These are phyloP conservation scores for Cephus runcator DNA, from an alignment of 2,888 invertebrate species.

Conservation along the genomic window DNA sequence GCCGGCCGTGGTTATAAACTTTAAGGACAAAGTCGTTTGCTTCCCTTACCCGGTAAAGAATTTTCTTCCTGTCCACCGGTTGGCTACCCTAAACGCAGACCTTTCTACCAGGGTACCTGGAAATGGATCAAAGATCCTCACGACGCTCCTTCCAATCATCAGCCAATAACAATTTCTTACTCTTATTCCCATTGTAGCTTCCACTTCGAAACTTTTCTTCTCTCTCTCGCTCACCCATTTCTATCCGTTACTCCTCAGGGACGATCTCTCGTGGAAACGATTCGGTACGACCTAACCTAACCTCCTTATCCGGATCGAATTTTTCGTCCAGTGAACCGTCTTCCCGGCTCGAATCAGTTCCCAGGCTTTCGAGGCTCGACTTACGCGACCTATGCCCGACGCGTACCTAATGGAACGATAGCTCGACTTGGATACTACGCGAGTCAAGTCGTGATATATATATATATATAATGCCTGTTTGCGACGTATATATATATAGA, in stretches of 20 bases:
- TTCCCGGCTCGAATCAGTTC: slow-evolving; percentile 20
- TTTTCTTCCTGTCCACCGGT: background rate
- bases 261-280: background rate
- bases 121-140: background rate
- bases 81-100: background rate
- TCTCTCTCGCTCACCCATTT: background rate
- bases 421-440: background rate
- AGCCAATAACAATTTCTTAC: background rate
- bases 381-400: slow-evolving; percentile 5
- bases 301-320: slow-evolving; percentile 30
- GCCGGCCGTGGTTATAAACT: background rate
- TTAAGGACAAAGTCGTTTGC: background rate
- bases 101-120: background rate
- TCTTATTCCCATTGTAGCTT: background rate
- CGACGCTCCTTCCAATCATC: background rate
- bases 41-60: background rate
- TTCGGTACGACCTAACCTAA: background rate
- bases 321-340: slow-evolving; percentile 27
- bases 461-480: background rate
- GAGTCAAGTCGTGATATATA: background rate
- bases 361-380: slow-evolving; percentile 1
- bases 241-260: slow-evolving; percentile 11
- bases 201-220: slow-evolving; percentile 9
- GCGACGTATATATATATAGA: background rate
- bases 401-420: slow-evolving; percentile 5